Conservation (phyloP, 2,797 vertebrate genomes). For the Emys orbicularis region DNA sequence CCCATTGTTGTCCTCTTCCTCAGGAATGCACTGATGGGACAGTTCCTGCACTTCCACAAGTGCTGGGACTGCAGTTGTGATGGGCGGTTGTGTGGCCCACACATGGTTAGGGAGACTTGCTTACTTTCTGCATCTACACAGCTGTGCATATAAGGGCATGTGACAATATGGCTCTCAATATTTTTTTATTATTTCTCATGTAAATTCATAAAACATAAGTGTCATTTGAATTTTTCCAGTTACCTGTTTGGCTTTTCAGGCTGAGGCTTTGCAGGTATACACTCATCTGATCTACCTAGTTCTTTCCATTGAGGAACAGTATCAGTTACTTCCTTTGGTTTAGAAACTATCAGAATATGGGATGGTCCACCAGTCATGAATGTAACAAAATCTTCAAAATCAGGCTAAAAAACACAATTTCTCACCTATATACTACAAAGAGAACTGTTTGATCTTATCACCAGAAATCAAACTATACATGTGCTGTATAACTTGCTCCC, state of each 20-base stretch:
- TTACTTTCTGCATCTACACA: not conserved
- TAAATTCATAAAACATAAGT: not conserved
- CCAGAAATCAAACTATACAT: not conserved
- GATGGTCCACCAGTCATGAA: constrained; percentile 76
- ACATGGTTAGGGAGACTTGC: not conserved
- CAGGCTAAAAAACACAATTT: constrained; percentile 72
- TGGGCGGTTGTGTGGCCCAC: not conserved
- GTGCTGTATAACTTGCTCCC: not conserved
- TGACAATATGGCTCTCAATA: not conserved
- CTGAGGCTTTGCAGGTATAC: fast-evolving
- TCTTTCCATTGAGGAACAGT: constrained; percentile 49
- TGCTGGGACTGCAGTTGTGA: not conserved
- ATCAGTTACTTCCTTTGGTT: constrained; percentile 1
- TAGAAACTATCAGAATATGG: constrained; percentile 70
- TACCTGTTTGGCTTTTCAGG: not conserved
- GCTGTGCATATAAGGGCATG: fast-evolving
- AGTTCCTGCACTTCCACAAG: not conserved
- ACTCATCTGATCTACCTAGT: fast-evolving
- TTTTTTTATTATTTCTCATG: not conserved
- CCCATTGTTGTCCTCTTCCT: not conserved
- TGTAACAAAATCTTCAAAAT: constrained; percentile 79
- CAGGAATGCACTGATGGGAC: not conserved
- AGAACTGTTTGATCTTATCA: not conserved
- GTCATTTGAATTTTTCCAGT: not conserved
- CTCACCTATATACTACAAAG: not conserved